Evolutionary conservation across 2,113 vertebrate species (phyloP), one percentile per base, ranked within the genome.

Genomic region (Sialia sialis): DNA sequence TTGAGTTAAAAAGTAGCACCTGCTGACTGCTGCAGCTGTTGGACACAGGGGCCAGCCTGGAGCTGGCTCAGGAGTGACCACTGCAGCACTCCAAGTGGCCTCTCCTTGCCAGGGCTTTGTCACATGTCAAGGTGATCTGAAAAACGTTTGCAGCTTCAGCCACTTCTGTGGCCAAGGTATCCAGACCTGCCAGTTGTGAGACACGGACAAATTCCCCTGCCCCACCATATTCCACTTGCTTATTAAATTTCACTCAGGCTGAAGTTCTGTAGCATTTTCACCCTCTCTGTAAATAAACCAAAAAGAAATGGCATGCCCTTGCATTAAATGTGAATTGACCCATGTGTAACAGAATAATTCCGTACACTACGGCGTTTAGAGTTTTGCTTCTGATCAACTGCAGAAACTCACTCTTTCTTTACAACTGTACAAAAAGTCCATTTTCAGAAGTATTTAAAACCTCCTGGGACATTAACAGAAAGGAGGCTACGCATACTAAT

Each of bases 261-360:
- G n/a, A 88, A 73, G 67, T 92, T 95, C 58, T 4, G 17, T 69
- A 90, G 75, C 91, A 27, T 87, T 84, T 92, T 84, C 54, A 84
- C 66, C 60, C 23, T 68, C 79, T 91, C 74, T 95, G 93, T 96
- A 95, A 92, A 96, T 94, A 94, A 94, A 89, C 78, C 62, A 84
- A 82, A 93, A 87, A 51, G 26, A 87, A 94, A 36, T 21, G 80
- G 89, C 93, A 95, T 94, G 93, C 62, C 84, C 89, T 92, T 86
- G 91, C 86, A 72, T 92, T 92, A 87, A 90, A 68, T 85, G 84
- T 89, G 84, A 92, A 34, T 21, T 49, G 56, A 89, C 51, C 54
- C 52, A 64, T 4, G 23, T 76, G 58, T 46, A 69, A 60, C 84
- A 67, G 16, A 62, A 64, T 77, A 89, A 66, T 22, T 38, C 41